Evolutionary conservation across 2,797 vertebrate genomes (phyloP), one percentile per base, ranked within the genome.

Genomic region (Cyprinella venusta): DNA sequence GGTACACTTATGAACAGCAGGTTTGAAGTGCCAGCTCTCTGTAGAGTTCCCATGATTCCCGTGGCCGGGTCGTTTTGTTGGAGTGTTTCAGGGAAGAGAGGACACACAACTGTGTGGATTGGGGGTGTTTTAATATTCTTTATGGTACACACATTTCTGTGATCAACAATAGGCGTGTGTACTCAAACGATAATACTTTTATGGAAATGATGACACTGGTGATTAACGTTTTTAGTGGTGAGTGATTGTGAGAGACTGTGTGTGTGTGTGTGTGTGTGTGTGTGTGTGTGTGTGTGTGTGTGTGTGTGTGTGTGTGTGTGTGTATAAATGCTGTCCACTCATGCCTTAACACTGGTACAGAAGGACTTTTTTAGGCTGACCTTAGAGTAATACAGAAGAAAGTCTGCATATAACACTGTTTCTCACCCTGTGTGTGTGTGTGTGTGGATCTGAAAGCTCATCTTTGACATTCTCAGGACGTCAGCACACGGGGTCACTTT

Each of bases 391-490:
- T 61, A 61, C 15, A 48, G 24, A 81, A 71, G 38, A 59, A 71
- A 48, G 18, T 70, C 38, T 42, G 45, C 13, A n/a, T 67, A 52
- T 12, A 65, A 82, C 48, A 76, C 61, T 76, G 45, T 75, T 82
- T 68, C 19, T 67, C 71, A 67, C 21, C 8, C 54, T 74, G 76
- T 76, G 65, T 79, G 72, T 79, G 30, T 33, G 30, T 33, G 76
- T 76, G 65, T 79, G 38, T 82, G 40, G 5, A 42, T 70, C 68
- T 40, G 52, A 70, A 79, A 74, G 42, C 48, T 64, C 79, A 63
- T 78, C 36, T 72, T 74, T 84, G 68, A 65, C 56, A 80, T 24
- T 69, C 40, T 64, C 87, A 80, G 87, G 86, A 87, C 72, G 33
- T 82, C 38, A 70, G 88, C 84, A 76, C 77, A 59, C 56, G 70